Conservation (phyloP, 2,888 invertebrate genomes). For the Andrena haemorrhoa region DNA sequence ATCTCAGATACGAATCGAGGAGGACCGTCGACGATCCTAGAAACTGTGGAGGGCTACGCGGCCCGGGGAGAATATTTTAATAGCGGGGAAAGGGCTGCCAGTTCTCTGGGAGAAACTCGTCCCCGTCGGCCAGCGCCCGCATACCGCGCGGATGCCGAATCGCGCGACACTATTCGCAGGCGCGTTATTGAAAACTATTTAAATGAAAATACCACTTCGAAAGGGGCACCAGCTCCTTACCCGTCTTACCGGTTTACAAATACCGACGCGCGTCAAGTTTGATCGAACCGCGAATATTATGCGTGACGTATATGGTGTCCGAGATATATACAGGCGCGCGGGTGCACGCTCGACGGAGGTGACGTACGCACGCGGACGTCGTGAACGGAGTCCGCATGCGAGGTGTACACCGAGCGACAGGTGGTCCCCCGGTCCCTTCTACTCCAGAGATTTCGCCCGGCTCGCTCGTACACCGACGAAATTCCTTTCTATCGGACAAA, state of each 20-base stretch:
- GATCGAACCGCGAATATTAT: slow-evolving; percentile 70
- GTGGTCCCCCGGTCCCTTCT: slow-evolving; percentile 67
- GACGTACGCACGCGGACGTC: slow-evolving; percentile 60
- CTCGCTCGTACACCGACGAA: slow-evolving; percentile 41
- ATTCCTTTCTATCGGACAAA: slow-evolving; percentile 45
- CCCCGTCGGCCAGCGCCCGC: background rate
- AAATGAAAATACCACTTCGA: slow-evolving; percentile 52
- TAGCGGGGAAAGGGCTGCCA: slow-evolving; percentile 16
- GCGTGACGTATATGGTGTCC: slow-evolving; percentile 63
- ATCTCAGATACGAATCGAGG: slow-evolving; percentile 52
- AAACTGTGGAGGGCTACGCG: slow-evolving; percentile 27
- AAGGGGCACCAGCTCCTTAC: slow-evolving; percentile 51
- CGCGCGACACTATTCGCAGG: slow-evolving; percentile 30
- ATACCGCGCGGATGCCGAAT: slow-evolving; percentile 45
- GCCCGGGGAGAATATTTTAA: slow-evolving; percentile 29
- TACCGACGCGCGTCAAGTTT: slow-evolving; percentile 67
- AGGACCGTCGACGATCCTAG: slow-evolving; percentile 36
- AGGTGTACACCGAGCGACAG: slow-evolving; percentile 69
- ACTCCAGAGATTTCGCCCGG: slow-evolving; percentile 58
- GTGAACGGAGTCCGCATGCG: slow-evolving; percentile 59
- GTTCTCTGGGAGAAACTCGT: background rate
- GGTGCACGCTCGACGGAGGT: slow-evolving; percentile 38
- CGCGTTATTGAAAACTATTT: slow-evolving; percentile 56
- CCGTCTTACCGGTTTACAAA: slow-evolving; percentile 65
- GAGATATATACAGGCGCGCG: slow-evolving; percentile 41